Base-by-base conservation (phyloP, 2,113 vertebrate species). In the Chloropsis cyanopogon region DNA sequence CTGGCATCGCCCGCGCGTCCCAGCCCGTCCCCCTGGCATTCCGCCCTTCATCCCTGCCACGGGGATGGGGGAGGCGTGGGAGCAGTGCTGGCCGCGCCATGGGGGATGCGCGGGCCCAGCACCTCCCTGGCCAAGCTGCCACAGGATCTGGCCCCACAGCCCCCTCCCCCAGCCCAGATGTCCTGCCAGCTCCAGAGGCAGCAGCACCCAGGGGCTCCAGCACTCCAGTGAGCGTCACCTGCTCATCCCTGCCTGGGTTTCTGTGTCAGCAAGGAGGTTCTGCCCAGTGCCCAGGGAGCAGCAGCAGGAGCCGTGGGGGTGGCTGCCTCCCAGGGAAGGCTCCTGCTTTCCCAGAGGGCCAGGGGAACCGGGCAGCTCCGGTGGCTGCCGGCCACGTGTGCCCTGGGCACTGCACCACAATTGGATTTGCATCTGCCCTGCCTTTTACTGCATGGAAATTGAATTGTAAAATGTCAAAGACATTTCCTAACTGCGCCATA, bases 381-480 rank as follows among this genome's bases (percentile, higher is more conserved):
- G 76, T 1, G 3, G 77, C 90, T 89, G 81, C 81, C 0, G 6
- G 89, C 93, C 90, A 82, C 56, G 4, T 11, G 17, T 11, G 4
- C 88, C 81, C 92, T 52, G 88, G 89, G 92, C 89, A 88, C 83
- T 83, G 91, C 89, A 88, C 94, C 95, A 75, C 92, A 91, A 90
- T 94, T 93, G 95, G 92, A 93, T 93, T 95, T 95, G 92, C 93
- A 92, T 86, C 87, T 91, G 92, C 91, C 94, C 93, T 94, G 94
- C 90, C 91, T 96, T 80, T 91, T 94, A 92, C 93, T 91, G 96
- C 96, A 89, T 92, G 93, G 94, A 92, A 95, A 97, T 93, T 93
- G 92, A 95, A 88, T 94, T 93, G 88, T 94, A 59, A 96, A 94
- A 95, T 90, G 92, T 77, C 92, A 93, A 91, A 90, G 94, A 91